Base-by-base conservation (phyloP, 2,113 vertebrate genomes). In the Merops nubicus region DNA sequence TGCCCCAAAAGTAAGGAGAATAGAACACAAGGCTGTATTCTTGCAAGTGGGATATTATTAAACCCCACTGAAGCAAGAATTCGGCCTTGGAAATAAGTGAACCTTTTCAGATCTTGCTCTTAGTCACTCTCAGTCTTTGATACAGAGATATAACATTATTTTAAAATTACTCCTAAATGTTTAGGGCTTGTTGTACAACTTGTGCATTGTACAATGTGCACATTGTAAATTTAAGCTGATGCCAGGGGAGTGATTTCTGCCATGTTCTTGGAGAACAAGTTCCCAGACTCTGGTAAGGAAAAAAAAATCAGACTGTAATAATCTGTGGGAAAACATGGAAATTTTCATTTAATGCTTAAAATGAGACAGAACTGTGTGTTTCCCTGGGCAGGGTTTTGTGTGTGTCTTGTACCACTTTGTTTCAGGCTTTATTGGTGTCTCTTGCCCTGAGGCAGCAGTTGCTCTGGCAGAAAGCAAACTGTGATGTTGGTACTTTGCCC, bases 11-110 rank as follows among this genome's bases (percentile, higher is more conserved):
- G 40, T 91, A 56, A 86, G 38, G 8, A 68, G 57, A 94, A 65
- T 28, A 51, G 56, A 94, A 87, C 43, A 96, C 83, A 97, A 94
- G 69, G 80, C 90, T 84, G 50, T 86, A 91, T 96, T 97, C 90
- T 97, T 94, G 43, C 54, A 78, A 84, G 43, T 1, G 8, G 73
- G 79, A 64, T 74, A 53, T 40, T 86, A 29, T 68, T 75, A 75
- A 96, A 88, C 93, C 73, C 92, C 68, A 93, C 48, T 68, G 76
- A 86, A 91, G 79, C 51, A 94, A 82, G 85, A 95, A 96, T 96
- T 96, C 91, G 62, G 85, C 53, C 47, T 43, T 81, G 25, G 40
- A 76, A 96, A 93, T 85, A 95, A 95, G 48, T 38, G 69, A 91
- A 75, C n/a, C 73, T 93, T 95, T 96, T 96, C 72, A 95, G 73